These are phyloP conservation scores for Mirounga angustirostris DNA, from an alignment of 2,113 vertebrate genomes.

Conservation along the genomic window DNA sequence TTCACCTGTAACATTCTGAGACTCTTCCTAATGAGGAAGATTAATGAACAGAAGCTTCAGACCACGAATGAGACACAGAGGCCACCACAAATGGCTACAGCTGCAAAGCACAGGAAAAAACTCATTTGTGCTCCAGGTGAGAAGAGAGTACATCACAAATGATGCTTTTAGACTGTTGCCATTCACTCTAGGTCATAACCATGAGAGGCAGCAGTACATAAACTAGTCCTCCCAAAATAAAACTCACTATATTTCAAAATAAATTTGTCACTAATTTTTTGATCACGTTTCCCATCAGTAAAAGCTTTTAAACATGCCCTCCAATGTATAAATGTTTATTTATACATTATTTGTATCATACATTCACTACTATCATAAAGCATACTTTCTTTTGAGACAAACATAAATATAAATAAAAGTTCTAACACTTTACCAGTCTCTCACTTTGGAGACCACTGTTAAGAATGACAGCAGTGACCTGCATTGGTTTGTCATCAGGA, in stretches of 20 bases:
- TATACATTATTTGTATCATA: not conserved
- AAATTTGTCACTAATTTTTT: not conserved
- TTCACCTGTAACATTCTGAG: not conserved
- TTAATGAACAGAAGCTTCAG: not conserved
- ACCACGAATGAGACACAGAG: not conserved
- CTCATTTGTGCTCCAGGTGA: not conserved
- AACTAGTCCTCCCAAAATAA: not conserved
- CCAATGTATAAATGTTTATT: not conserved
- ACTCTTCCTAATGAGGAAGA: not conserved
- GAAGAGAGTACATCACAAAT: not conserved
- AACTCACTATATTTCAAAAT: not conserved
- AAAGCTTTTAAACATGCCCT: not conserved
- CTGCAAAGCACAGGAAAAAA: not conserved
- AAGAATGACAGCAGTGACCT: not conserved
- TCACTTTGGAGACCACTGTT: not conserved
- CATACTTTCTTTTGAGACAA: not conserved
- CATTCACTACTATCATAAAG: not conserved
- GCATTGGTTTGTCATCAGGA: not conserved
- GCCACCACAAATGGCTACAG: not conserved
- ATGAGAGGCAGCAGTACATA: not conserved
- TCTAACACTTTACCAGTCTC: not conserved
- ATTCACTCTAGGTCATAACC: not conserved
- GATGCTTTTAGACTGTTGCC: not conserved
- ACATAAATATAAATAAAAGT: not conserved
- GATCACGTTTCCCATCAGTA: not conserved